These are phyloP conservation scores for Schlechtendalia chinensis DNA, from an alignment of 1,140 invertebrate species.

Conservation along the genomic window DNA sequence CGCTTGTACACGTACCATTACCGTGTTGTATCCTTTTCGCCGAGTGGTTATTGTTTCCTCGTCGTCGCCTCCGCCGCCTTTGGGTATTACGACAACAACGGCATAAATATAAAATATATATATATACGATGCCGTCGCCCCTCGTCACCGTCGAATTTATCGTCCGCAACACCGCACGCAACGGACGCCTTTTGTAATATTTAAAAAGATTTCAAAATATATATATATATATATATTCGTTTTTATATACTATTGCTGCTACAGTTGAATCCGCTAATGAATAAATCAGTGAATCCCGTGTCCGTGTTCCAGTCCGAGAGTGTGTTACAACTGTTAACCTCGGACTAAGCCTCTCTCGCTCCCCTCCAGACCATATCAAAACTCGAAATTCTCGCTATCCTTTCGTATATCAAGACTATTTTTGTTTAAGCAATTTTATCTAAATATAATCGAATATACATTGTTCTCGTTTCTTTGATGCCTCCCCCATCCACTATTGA, in stretches of 20 bases:
- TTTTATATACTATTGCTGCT: neutral
- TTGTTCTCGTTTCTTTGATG: no score
- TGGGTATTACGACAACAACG: neutral
- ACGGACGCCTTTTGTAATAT: slow-evolving; percentile 26
- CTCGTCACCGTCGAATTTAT: neutral
- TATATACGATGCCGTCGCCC: neutral
- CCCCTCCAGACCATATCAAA: neutral
- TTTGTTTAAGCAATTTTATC: no score
- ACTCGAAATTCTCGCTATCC: neutral
- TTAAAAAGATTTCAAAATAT: slow-evolving; percentile 11
- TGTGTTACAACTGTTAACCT: neutral
- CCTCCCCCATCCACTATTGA: no score
- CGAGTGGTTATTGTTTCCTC: neutral
- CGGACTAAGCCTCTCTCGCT: no score
- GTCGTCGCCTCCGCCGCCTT: neutral
- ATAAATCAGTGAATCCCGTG: neutral
- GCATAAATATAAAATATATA: no score
- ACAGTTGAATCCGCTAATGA: neutral
- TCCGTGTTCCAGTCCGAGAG: neutral
- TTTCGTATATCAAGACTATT: no score
- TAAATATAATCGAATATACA: no score
- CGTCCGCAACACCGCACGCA: neutral
- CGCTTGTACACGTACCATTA: neutral
- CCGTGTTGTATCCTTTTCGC: neutral
- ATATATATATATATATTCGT: neutral